Evolutionary conservation across 2,888 invertebrate species (phyloP).

Genomic region (Cataglyphis cursor): DNA sequence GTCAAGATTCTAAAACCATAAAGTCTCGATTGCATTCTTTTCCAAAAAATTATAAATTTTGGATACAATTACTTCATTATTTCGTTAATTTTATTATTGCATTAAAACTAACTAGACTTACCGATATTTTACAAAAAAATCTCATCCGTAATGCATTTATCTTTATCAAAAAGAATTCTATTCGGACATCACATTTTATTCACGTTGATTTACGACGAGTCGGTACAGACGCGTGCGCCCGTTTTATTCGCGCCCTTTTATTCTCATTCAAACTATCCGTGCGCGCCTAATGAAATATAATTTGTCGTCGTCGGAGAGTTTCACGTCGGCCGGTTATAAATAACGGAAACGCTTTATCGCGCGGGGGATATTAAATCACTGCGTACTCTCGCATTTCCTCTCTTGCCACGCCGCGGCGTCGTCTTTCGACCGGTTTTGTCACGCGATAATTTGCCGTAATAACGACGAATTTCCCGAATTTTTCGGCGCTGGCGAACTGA

Average conservation of each 20-base stretch:
- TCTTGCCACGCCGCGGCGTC: neutral
- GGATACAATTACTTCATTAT: neutral
- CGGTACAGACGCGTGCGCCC: slow-evolving; percentile 15
- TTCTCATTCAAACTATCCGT: slow-evolving; percentile 53
- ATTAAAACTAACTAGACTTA: neutral
- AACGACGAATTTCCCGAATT: slow-evolving; percentile 47
- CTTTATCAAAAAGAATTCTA: slow-evolving; percentile 1
- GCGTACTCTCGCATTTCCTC: slow-evolving; percentile 9
- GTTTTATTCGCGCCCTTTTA: slow-evolving; percentile 45
- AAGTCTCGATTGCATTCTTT: neutral
- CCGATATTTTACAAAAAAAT: neutral
- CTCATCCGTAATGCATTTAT: neutral
- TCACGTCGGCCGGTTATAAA: slow-evolving; percentile 60
- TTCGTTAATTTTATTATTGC: slow-evolving; percentile 9
- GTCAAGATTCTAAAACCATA: neutral
- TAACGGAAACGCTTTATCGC: slow-evolving; percentile 70
- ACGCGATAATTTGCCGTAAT: slow-evolving; percentile 48
- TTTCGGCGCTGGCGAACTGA: slow-evolving; percentile 41
- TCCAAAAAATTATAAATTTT: neutral
- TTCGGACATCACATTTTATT: slow-evolving; percentile 41
- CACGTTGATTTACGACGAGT: slow-evolving; percentile 40
- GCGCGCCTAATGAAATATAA: slow-evolving; percentile 69
- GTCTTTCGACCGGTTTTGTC: slow-evolving; percentile 33
- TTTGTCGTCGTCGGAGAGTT: slow-evolving; percentile 70
- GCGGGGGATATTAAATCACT: slow-evolving; percentile 70